Conservation (phyloP, 1,140 invertebrate genomes). For the Drosophila prosaltans region DNA sequence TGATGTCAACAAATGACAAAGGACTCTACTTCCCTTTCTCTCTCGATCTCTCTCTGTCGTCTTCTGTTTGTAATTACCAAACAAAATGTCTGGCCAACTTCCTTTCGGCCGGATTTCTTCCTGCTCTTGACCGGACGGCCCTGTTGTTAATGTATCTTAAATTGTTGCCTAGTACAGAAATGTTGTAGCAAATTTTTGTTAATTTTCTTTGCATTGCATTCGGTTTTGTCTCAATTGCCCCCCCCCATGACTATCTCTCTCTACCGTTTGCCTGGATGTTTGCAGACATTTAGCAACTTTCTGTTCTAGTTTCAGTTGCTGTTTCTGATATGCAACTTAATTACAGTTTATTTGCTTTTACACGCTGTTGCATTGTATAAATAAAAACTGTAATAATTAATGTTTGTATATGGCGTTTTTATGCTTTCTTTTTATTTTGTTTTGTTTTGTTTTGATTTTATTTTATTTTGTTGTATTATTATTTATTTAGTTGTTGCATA, state of each 20-base stretch:
- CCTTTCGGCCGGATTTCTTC: background rate
- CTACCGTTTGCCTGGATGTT: constrained; percentile 15
- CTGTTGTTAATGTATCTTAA: constrained; percentile 35
- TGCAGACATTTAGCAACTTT: constrained; percentile 43
- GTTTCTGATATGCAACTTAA: constrained; percentile 45
- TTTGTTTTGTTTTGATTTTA: too few species aligned
- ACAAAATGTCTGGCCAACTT: constrained; percentile 27
- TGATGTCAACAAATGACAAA: constrained; percentile 1
- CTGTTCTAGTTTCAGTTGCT: constrained; percentile 11
- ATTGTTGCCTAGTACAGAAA: constrained; percentile 20
- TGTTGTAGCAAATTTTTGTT: constrained; percentile 16
- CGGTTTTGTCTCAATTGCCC: background rate
- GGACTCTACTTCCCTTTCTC: background rate
- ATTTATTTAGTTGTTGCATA: constrained; percentile 6
- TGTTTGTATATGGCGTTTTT: constrained; percentile 25
- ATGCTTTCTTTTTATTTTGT: background rate
- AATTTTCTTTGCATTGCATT: constrained; percentile 22
- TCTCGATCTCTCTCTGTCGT: background rate
- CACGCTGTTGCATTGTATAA: constrained; percentile 35
- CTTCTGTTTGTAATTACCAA: constrained; percentile 28
- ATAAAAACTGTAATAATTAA: constrained; percentile 42
- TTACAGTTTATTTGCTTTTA: constrained; percentile 32
- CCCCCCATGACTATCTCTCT: background rate
- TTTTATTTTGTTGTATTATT: background rate
- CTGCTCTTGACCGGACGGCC: background rate